These are phyloP conservation scores for Tympanoctomys barrerae DNA, from an alignment of 2,797 vertebrate genomes.

Conservation along the genomic window DNA sequence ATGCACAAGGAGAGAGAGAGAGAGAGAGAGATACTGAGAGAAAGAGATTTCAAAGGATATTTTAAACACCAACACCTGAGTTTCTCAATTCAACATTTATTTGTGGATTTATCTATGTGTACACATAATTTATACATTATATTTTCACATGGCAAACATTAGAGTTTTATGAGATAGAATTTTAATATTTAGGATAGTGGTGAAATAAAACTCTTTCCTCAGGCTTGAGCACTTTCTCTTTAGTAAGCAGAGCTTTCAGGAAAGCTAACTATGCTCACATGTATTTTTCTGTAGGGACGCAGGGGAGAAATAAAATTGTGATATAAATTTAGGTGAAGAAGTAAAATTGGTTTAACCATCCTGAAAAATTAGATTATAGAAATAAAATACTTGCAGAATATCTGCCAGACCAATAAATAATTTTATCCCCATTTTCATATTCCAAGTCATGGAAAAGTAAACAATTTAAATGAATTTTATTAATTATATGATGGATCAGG, in stretches of 20 bases:
- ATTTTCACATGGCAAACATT: neutral
- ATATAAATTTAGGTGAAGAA: neutral
- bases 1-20: too few species aligned
- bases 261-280: neutral
- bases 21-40: too few species aligned
- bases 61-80: neutral
- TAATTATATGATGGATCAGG: neutral
- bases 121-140: neutral
- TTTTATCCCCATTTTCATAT: fast-evolving
- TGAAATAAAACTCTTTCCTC: neutral
- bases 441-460: neutral
- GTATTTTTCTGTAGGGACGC: neutral
- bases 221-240: neutral
- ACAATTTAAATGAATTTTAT: neutral
- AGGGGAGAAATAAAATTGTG: neutral
- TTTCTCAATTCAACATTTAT: slow-evolving; percentile 12
- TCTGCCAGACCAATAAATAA: neutral
- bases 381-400: neutral
- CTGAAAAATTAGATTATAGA: neutral
- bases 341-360: neutral
- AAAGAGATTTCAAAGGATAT: neutral
- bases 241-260: neutral
- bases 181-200: neutral
- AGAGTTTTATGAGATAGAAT: neutral
- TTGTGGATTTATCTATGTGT: neutral